phyloP scores from a whole-genome alignment of 2,797 vertebrate genomes.

The Chelidonichthys spinosus region DNA sequence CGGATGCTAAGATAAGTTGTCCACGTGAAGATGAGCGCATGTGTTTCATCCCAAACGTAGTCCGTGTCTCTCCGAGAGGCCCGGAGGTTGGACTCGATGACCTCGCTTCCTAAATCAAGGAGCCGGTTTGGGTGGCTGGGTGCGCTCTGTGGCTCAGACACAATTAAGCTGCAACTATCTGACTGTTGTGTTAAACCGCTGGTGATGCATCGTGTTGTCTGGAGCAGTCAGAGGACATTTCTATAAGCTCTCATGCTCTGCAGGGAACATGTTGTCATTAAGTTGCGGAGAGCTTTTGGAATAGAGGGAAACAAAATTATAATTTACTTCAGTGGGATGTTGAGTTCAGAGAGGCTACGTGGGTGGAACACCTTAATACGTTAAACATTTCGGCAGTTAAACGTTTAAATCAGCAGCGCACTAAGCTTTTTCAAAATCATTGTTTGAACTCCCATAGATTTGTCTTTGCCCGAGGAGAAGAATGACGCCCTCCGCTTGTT shows the following conservation, averaged over 20 bases:
- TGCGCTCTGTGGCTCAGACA: conserved; percentile 46
- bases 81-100: conserved; percentile 36
- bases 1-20: conserved; percentile 17
- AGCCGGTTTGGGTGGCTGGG: conserved; percentile 38
- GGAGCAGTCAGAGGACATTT: conserved; percentile 49
- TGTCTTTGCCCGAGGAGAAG: conserved; percentile 5
- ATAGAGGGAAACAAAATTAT: conserved; percentile 42
- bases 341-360: conserved; percentile 4
- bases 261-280: conserved; percentile 48
- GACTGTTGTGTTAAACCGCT: conserved; percentile 3
- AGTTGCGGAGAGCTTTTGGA: conserved; percentile 32
- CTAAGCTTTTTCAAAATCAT: conserved; percentile 26
- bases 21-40: conserved; percentile 3
- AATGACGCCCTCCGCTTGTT: conserved; percentile 11
- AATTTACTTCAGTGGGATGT: conserved; percentile 37
- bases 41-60: background rate
- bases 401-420: conserved; percentile 31
- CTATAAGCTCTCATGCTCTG: conserved; percentile 43
- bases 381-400: conserved; percentile 13
- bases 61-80: conserved; percentile 4
- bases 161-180: conserved; percentile 57
- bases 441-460: conserved; percentile 33
- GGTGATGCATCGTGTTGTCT: conserved; percentile 4
- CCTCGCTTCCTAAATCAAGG: conserved; percentile 39
- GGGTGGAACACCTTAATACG: conserved; percentile 26